Evolutionary conservation across 37 sponge, comb jelly and placozoan species (phyloP).

Genomic region (Hormiphora californensis): DNA sequence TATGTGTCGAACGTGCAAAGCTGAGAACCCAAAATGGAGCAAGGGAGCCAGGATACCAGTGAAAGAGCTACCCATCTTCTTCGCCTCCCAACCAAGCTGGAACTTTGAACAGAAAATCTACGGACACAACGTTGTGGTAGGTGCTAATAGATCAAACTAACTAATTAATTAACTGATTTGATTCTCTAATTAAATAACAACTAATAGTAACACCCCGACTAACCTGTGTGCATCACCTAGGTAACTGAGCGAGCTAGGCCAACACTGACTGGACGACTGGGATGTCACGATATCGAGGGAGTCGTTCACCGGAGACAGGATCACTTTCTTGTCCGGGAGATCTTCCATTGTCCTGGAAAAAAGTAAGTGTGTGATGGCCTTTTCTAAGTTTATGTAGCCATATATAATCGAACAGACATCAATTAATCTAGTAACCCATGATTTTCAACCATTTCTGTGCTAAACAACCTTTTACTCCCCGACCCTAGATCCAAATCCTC

Average conservation of each 20-base stretch:
- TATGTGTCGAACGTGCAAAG: slow-evolving; percentile 53
- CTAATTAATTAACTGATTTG: not conserved
- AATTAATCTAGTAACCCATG: too few species aligned
- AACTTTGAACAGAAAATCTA: slow-evolving; percentile 53
- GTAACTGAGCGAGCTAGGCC: slow-evolving; percentile 22
- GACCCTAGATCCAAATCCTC: too few species aligned
- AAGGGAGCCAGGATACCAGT: not conserved
- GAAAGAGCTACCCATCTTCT: slow-evolving; percentile 40
- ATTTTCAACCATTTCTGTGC: too few species aligned
- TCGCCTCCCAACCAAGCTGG: slow-evolving; percentile 52
- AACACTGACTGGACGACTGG: slow-evolving; percentile 20
- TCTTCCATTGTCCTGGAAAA: slow-evolving; percentile 53
- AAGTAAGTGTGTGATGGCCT: not conserved
- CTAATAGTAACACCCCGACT: not conserved
- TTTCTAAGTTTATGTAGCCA: too few species aligned
- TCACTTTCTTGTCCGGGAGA: slow-evolving; percentile 41
- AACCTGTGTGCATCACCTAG: not conserved
- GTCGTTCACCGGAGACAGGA: slow-evolving; percentile 44
- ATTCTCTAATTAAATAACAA: not conserved
- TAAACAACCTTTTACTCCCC: too few species aligned
- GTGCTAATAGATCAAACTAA: too few species aligned
- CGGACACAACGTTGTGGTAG: slow-evolving; percentile 50
- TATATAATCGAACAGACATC: too few species aligned
- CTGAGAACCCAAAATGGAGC: slow-evolving; percentile 53
- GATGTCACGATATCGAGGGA: slow-evolving; percentile 52